Evolutionary conservation across 2,888 invertebrate species (phyloP), one percentile per base, ranked within the genome.

Genomic region (Ennomos fuscantarius): DNA sequence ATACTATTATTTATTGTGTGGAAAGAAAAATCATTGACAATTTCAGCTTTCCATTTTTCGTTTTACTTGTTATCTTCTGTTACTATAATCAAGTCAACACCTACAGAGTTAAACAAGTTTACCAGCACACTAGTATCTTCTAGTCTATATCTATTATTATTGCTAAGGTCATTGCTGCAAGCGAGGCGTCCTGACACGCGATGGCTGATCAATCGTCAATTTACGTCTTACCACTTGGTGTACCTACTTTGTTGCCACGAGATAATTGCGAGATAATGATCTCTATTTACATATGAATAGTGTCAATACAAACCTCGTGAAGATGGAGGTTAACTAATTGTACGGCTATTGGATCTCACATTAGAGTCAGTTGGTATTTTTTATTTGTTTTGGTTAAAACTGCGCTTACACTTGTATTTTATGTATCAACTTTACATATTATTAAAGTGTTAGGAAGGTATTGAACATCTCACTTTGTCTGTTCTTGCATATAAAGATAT

Each of bases 161-260:
- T 15, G 43, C 46, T 34, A 52, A 57, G 57, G 57, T 57, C 51
- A 48, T 33, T 48, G 37, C 39, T 43, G 47, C 9, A 48, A 52
- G 52, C 47, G 33, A 47, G 57, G 37, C 57, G 34, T 43, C 37
- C 31, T 35, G 52, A 57, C 57, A 57, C 52, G 57, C 57, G 57
- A 57, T 52, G 57, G 15, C 37, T 37, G 43, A 52, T 57, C 57
- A 42, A 52, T 57, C 52, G 55, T 40, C 55, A 42, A 56, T 50
- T 45, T 45, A 34, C 48, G 35, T 35, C 44, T 50, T 48, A 35
- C n/a, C 15, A 12, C 36, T 55, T 12, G 15, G 8, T 11, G 33
- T 10, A 1, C n/a, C 13, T 34, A 47, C 46, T 12, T 37, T 37
- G 51, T 52, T 48, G 35, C 34, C 39, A 47, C 8, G 47, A 13